Conservation (phyloP, 2,888 invertebrate species). For the Lottia scabra region DNA sequence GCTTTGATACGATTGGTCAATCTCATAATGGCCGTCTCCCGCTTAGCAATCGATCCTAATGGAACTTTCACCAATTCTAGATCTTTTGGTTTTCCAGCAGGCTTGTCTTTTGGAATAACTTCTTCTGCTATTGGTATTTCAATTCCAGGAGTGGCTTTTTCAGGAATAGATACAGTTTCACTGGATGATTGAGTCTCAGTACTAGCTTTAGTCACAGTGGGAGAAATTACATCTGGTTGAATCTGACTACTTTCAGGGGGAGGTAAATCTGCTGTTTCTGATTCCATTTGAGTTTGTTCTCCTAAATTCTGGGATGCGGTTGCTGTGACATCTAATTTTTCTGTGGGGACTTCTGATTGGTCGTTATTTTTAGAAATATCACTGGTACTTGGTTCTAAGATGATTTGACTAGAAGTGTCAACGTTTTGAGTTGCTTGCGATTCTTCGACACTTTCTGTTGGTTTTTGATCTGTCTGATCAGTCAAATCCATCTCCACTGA, state of each 20-base stretch:
- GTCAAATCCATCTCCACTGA: too few species aligned
- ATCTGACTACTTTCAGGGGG: not conserved
- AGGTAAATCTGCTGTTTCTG: not conserved
- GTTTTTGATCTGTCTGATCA: too few species aligned
- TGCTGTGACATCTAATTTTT: not conserved
- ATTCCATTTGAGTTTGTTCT: conserved; percentile 4
- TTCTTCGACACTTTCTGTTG: too few species aligned
- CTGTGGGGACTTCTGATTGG: not conserved
- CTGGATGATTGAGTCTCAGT: not conserved
- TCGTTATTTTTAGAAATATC: not conserved
- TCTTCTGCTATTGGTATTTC: not conserved
- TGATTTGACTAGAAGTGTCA: not conserved
- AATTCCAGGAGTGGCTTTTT: conserved; percentile 4
- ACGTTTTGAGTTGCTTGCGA: too few species aligned
- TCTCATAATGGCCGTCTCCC: conserved; percentile 77
- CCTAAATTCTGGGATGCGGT: not conserved
- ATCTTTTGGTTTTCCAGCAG: not conserved
- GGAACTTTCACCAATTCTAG: conserved; percentile 34
- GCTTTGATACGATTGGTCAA: conserved; percentile 95
- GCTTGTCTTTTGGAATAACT: not conserved
- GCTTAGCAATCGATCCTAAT: conserved; percentile 34
- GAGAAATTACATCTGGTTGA: not conserved
- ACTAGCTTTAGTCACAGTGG: not conserved
- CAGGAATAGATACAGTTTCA: not conserved
- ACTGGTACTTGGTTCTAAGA: not conserved